A percentile compares a stretch with the other conserved stretches of the same genome.
Conservation (phyloP, 2,797 vertebrate species). For the Hoplostethus mediterraneus region DNA sequence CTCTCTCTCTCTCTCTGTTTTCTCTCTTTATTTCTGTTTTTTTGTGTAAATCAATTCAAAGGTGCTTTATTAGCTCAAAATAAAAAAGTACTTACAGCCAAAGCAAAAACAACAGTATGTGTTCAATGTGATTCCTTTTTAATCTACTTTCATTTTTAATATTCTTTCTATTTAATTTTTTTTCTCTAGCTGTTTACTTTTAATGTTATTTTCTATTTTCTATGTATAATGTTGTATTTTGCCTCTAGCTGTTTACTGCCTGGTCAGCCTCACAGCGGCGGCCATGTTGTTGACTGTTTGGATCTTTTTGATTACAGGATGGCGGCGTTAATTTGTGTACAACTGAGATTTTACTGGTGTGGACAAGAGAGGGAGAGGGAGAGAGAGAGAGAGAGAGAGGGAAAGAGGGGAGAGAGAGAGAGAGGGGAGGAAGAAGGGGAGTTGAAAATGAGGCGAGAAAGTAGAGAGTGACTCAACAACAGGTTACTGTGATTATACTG, state of each 20-base stretch:
- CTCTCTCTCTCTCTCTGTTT: too few relatives aligned
- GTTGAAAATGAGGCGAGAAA: slow-evolving; percentile 59
- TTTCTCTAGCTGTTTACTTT: background rate
- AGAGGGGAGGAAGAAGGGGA: background rate
- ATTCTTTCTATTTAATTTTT: slow-evolving; percentile 10
- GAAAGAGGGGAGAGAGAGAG: background rate
- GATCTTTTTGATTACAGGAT: slow-evolving; percentile 67
- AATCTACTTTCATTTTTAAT: background rate
- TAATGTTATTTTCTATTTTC: too few relatives aligned
- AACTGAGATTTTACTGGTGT: slow-evolving; percentile 47
- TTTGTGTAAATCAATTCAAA: slow-evolving; percentile 3
- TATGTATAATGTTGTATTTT: background rate
- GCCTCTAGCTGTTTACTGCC: slow-evolving; percentile 27
- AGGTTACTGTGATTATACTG: slow-evolving; percentile 56
- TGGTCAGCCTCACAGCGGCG: slow-evolving; percentile 31
- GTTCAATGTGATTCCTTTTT: too few relatives aligned
- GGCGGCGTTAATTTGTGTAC: slow-evolving; percentile 48
- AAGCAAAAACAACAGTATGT: too few relatives aligned
- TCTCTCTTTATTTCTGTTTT: slow-evolving; percentile 4
- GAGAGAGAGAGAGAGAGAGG: background rate
- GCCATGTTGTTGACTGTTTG: slow-evolving; percentile 49
- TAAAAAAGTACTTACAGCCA: too few relatives aligned
- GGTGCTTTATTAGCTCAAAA: too few relatives aligned
- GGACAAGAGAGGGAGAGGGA: slow-evolving; percentile 18
- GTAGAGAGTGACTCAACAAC: slow-evolving; percentile 53